Evolutionary conservation across 1,140 invertebrate genomes (phyloP).

Genomic region (Danaus melanippus): DNA sequence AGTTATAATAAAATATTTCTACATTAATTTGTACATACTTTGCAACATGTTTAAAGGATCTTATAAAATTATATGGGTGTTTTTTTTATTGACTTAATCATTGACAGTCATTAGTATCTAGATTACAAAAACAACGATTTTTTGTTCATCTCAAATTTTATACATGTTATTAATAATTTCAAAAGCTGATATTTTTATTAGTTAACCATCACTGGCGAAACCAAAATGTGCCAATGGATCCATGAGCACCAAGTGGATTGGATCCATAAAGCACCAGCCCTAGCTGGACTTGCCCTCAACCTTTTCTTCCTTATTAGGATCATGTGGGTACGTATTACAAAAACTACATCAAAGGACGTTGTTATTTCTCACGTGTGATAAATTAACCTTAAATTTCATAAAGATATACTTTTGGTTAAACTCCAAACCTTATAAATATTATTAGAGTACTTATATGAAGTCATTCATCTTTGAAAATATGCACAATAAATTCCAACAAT

Average conservation of each 20-base stretch:
- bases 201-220: slow-evolving; percentile 44
- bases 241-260: slow-evolving; percentile 81
- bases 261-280: slow-evolving; percentile 84
- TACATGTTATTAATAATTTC: too few species aligned
- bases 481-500: neutral
- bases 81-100: too few species aligned
- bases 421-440: too few species aligned
- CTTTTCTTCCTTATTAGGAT: slow-evolving; percentile 90
- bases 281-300: slow-evolving; percentile 84
- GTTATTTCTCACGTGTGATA: neutral
- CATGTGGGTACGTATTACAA: slow-evolving; percentile 85
- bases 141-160: too few species aligned
- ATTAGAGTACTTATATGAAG: neutral
- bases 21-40: too few species aligned
- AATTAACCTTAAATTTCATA: neutral
- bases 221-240: slow-evolving; percentile 79
- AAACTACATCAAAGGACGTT: neutral
- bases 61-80: too few species aligned
- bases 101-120: too few species aligned
- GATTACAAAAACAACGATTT: too few species aligned
- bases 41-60: too few species aligned
- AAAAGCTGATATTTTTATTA: slow-evolving; percentile 12
- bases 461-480: neutral
- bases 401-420: neutral
- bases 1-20: too few species aligned